Percentiles rank a stretch among this genome's conserved stretches.
Conservation (phyloP, 1,140 invertebrate genomes). For the Sinonovacula constricta region DNA sequence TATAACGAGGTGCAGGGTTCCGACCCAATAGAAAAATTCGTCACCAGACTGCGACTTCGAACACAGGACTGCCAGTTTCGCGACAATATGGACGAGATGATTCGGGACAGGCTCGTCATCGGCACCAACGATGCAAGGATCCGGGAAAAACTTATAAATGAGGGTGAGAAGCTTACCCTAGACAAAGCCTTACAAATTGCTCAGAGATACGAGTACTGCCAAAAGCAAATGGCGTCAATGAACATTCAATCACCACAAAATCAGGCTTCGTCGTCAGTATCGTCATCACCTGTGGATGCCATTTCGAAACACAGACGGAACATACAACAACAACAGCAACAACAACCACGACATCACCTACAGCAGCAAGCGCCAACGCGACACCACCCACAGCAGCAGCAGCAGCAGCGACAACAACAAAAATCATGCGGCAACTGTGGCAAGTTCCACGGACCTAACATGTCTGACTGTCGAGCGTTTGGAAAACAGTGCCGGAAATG, state of each 20-base stretch:
- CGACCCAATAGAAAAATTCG: neutral
- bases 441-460: neutral
- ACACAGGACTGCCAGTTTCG: constrained; percentile 45
- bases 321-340: no score
- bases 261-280: constrained; percentile 54
- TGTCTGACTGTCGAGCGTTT: neutral
- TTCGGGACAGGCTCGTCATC: no score
- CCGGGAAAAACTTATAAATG: no score
- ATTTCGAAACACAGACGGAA: no score
- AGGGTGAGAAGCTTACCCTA: constrained; percentile 25
- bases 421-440: constrained; percentile 8
- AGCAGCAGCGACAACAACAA: neutral
- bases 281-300: constrained; percentile 52
- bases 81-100: constrained; percentile 44
- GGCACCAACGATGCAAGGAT: no score
- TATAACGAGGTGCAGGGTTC: no score
- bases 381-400: neutral
- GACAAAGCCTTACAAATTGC: constrained; percentile 54
- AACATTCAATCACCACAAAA: neutral
- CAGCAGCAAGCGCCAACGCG: neutral
- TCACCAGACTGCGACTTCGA: constrained; percentile 24
- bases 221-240: constrained; percentile 45
- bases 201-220: constrained; percentile 42
- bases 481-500: constrained; percentile 20
- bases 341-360: no score